Evolutionary conservation across 1,140 invertebrate species (phyloP).

Genomic region (Bombus breviceps): DNA sequence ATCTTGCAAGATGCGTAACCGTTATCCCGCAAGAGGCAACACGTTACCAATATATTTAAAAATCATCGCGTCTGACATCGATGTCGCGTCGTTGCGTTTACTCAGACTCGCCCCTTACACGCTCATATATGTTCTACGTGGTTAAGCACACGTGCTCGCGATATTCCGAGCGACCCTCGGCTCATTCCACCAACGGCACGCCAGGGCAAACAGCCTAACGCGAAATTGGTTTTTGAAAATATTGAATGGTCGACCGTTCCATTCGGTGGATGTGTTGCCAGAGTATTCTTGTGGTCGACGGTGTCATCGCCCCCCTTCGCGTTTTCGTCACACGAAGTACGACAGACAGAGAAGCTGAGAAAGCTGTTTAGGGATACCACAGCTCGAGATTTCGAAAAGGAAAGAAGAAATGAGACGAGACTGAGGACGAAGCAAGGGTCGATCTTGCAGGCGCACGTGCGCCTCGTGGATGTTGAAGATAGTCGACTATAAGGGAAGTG

Average conservation of each 20-base stretch:
- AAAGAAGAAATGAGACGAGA: neutral
- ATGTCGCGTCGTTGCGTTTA: slow-evolving; percentile 27
- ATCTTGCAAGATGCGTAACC: neutral
- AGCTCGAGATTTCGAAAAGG: neutral
- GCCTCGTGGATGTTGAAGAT: slow-evolving; percentile 23
- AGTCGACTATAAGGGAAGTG: slow-evolving; percentile 43
- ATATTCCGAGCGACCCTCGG: slow-evolving; percentile 50
- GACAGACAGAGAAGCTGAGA: neutral
- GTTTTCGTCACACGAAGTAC: neutral
- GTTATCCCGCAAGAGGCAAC: neutral
- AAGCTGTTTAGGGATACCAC: neutral
- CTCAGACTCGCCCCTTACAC: slow-evolving; percentile 39
- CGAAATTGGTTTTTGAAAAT: slow-evolving; percentile 73
- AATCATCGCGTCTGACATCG: slow-evolving; percentile 32
- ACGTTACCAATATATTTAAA: slow-evolving; percentile 7
- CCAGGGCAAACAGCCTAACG: slow-evolving; percentile 68
- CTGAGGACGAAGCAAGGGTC: neutral
- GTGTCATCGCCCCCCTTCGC: neutral
- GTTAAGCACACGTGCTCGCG: slow-evolving; percentile 71
- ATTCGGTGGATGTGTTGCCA: neutral
- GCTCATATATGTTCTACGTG: slow-evolving; percentile 66
- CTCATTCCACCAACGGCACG: slow-evolving; percentile 45
- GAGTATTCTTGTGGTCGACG: neutral
- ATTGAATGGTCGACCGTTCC: slow-evolving; percentile 63
- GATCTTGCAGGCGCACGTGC: slow-evolving; percentile 52